A percentile compares a stretch with the other conserved stretches of the same genome.
These are phyloP conservation scores for Onchidella celtica DNA, from an alignment of 2,888 invertebrate genomes.

Conservation along the genomic window DNA sequence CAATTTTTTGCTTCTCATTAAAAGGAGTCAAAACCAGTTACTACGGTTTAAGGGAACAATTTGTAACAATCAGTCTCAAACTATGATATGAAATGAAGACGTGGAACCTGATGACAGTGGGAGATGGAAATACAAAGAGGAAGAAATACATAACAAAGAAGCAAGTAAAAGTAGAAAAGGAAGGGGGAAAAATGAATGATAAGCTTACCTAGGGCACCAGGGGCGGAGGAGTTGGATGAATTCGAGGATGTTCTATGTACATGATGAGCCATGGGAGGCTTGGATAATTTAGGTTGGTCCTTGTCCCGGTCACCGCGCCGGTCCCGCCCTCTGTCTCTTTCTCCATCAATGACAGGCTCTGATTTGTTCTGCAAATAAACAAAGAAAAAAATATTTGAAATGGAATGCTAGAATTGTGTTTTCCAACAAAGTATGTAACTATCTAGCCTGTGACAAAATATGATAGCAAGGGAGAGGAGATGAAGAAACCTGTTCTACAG, in stretches of 20 bases:
- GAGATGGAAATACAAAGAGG: not conserved
- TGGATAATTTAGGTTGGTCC: constrained; percentile 17
- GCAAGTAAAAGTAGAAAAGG: not conserved
- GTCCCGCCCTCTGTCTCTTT: constrained; percentile 33
- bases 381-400: too few relatives aligned
- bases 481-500: too few relatives aligned
- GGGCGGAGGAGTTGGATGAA: constrained; percentile 68
- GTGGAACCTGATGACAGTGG: too few relatives aligned
- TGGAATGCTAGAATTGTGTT: too few relatives aligned
- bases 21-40: too few relatives aligned
- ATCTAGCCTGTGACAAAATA: too few relatives aligned
- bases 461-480: too few relatives aligned
- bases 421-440: too few relatives aligned
- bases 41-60: too few relatives aligned
- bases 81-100: too few relatives aligned
- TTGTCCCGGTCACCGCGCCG: constrained; percentile 52
- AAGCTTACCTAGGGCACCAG: constrained; percentile 66
- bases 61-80: too few relatives aligned
- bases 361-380: constrained; percentile 23
- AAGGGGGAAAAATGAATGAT: not conserved
- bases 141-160: not conserved
- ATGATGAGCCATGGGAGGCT: constrained; percentile 35
- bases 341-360: constrained; percentile 3
- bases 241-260: constrained; percentile 63
- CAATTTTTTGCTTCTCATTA: too few relatives aligned